phyloP scores from a whole-genome alignment of 1,140 invertebrate genomes.

The Tetramorium alpestre region DNA sequence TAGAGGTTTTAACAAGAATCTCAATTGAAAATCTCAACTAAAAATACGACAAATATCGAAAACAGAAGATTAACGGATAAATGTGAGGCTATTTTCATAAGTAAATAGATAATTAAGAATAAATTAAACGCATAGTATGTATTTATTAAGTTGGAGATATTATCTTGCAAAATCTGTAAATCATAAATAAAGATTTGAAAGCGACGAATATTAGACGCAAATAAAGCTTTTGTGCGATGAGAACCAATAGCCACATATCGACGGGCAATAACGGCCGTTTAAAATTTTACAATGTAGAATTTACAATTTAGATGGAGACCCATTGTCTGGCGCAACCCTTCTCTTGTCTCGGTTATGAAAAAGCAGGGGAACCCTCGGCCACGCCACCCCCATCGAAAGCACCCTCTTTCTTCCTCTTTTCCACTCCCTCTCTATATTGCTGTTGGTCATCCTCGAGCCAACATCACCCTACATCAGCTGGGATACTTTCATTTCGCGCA shows the following conservation, averaged over 20 bases:
- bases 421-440: background rate
- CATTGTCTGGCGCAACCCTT: conserved; percentile 79
- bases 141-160: background rate
- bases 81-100: background rate
- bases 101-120: background rate
- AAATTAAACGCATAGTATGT: background rate
- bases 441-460: conserved; percentile 45
- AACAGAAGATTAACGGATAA: background rate
- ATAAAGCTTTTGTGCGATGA: conserved; percentile 19
- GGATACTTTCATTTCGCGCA: conserved; percentile 79
- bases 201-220: conserved; percentile 4
- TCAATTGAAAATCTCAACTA: background rate
- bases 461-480: conserved; percentile 74
- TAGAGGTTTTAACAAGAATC: background rate
- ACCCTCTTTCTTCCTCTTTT: conserved; percentile 24
- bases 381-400: conserved; percentile 39
- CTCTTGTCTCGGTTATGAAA: conserved; percentile 77
- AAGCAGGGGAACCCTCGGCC: conserved; percentile 71
- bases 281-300: conserved; percentile 80
- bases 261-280: conserved; percentile 69
- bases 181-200: conserved; percentile 15
- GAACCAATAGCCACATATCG: conserved; percentile 47
- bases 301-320: conserved; percentile 82
- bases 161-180: background rate
- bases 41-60: background rate